Percentiles rank a stretch among this genome's conserved stretches.
phyloP scores from a whole-genome alignment of 2,888 invertebrate genomes.

The Cheilosia pagana region DNA sequence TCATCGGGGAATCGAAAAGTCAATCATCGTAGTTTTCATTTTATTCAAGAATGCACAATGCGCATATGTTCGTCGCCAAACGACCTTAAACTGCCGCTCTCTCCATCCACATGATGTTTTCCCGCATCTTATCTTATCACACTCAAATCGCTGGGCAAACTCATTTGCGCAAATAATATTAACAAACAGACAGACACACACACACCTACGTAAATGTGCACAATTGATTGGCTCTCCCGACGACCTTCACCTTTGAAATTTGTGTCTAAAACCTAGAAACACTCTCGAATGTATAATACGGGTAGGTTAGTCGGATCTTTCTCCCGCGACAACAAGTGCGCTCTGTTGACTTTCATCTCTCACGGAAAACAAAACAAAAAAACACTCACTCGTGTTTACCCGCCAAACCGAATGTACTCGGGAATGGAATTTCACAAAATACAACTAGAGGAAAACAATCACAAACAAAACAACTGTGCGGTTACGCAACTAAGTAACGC shows the following conservation, averaged over 20 bases:
- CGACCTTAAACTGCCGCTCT: slow-evolving; percentile 20
- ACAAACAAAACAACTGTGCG: slow-evolving; percentile 17
- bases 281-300: not conserved
- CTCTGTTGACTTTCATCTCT: slow-evolving; percentile 57
- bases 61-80: not conserved
- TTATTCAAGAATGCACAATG: not conserved
- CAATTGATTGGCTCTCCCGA: slow-evolving; percentile 34
- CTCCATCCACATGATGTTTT: slow-evolving; percentile 31
- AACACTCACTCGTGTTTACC: slow-evolving; percentile 17
- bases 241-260: slow-evolving; percentile 66
- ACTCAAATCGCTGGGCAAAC: slow-evolving; percentile 52
- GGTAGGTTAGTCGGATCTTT: not conserved
- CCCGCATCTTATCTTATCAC: slow-evolving; percentile 59
- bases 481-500: slow-evolving; percentile 51
- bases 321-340: not conserved
- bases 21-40: slow-evolving; percentile 1
- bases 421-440: slow-evolving; percentile 60
- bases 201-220: slow-evolving; percentile 20
- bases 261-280: not conserved
- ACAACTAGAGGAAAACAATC: slow-evolving; percentile 16
- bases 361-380: slow-evolving; percentile 2
- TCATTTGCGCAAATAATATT: slow-evolving; percentile 67
- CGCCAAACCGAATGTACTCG: slow-evolving; percentile 14
- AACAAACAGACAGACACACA: slow-evolving; percentile 26
- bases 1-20: slow-evolving; percentile 19